Evolutionary conservation across 2,888 invertebrate genomes (phyloP).

Genomic region (Drosophila ustulata): DNA sequence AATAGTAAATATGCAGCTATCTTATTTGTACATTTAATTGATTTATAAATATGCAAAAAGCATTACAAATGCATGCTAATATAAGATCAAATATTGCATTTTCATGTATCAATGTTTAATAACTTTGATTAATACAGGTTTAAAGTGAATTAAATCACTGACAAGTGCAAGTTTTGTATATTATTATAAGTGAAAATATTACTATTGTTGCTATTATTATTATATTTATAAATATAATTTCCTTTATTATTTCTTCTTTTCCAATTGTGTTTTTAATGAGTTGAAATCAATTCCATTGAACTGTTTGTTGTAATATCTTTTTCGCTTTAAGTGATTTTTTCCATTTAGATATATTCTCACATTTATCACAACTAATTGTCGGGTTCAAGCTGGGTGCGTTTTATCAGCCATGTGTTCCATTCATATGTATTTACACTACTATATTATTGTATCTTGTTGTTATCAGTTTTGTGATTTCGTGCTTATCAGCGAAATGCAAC

Average conservation of each 20-base stretch:
- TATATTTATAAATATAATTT: not conserved
- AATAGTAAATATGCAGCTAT: not conserved
- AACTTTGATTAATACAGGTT: not conserved
- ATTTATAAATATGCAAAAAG: not conserved
- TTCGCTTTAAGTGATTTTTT: not conserved
- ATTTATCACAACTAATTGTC: constrained; percentile 41
- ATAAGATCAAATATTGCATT: not conserved
- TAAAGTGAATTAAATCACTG: no score
- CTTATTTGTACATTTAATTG: constrained; percentile 1
- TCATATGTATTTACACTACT: constrained; percentile 36
- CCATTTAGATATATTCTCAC: constrained; percentile 5
- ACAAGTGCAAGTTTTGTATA: no score
- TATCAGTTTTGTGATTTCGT: constrained; percentile 68
- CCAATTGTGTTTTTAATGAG: no score
- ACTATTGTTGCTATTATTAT: no score
- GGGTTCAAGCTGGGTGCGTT: constrained; percentile 18
- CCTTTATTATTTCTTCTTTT: not conserved
- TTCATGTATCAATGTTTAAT: not conserved
- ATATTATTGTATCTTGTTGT: constrained; percentile 52
- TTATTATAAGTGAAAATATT: no score
- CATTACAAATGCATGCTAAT: not conserved
- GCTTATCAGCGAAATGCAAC: constrained; percentile 71
- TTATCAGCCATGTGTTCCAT: constrained; percentile 41
- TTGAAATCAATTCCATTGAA: not conserved
- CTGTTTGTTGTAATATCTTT: not conserved